Base-by-base conservation (phyloP, 2,888 invertebrate species). In the Drosophila rellima region DNA sequence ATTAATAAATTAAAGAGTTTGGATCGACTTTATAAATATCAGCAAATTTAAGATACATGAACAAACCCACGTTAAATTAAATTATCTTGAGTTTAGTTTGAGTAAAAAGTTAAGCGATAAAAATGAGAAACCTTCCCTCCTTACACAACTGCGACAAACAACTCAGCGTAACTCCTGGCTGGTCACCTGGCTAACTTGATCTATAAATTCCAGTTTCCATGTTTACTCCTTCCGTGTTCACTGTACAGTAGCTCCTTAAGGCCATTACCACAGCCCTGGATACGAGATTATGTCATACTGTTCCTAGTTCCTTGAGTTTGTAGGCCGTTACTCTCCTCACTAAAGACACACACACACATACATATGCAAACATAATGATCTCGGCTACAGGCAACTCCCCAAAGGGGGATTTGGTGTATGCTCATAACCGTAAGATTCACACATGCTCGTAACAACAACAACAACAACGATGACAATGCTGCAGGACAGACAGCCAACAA, bases 351-450 rank as follows among this genome's bases (percentile, higher is more conserved):
- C 18, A 31, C 17, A n/a, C 13, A 31, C 20, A 47, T 48, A 23
- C 55, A 35, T 29, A 31, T 31, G 45, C 45, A 47, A 20, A 11
- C 39, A 29, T 48, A 52, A 63, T 67, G 44, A 75, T 18, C 29
- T 47, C 26, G 29, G 54, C 45, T 51, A 47, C 50, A 60, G 48
- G 42, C 51, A 40, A 57, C 5, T 48, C 61, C 68, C 68, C 65
- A 56, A 63, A 80, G 66, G 67, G 69, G 35, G 44, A 6, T 60
- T 69, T 63, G 70, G 65, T 76, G 71, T 74, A 67, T 69, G 68
- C 60, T 55, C 62, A 71, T 80, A 85, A 82, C 74, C 80, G 74
- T 82, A 74, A 79, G 70, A 86, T 86, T 85, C 83, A 80, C 89
- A 89, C 86, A 90, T 76, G 79, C 52, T 50, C 63, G 67, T 59